Percentiles rank a stretch among this genome's conserved stretches.
phyloP scores from a whole-genome alignment of 2,113 vertebrate species.

The Uria aalge region DNA sequence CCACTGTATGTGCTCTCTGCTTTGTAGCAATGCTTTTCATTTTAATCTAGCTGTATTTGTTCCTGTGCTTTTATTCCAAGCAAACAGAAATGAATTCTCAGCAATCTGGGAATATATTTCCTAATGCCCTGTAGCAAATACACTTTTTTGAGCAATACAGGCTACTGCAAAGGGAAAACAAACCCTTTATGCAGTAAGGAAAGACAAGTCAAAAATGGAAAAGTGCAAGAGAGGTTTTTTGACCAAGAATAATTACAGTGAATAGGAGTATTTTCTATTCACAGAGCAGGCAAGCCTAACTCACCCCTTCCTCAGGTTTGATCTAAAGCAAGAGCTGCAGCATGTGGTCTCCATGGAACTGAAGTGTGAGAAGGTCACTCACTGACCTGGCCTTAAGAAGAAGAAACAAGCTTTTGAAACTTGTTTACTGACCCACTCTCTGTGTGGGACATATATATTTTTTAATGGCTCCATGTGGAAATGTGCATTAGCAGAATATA shows the following conservation, averaged over 20 bases:
- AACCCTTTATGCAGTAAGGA: neutral
- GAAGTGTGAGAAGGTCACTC: neutral
- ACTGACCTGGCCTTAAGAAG: neutral
- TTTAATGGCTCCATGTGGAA: slow-evolving; percentile 17
- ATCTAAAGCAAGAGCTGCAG: neutral
- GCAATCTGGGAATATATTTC: slow-evolving; percentile 47
- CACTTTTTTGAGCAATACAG: neutral
- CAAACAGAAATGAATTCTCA: slow-evolving; percentile 46
- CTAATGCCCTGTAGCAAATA: slow-evolving; percentile 43
- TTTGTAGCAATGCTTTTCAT: slow-evolving; percentile 36
- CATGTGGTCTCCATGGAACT: neutral
- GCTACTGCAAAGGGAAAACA: neutral
- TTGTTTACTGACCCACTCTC: slow-evolving; percentile 26
- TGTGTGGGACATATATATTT: neutral
- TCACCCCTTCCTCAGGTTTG: neutral
- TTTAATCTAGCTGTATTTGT: slow-evolving; percentile 46
- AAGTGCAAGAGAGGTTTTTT: neutral
- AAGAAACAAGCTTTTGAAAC: slow-evolving; percentile 42
- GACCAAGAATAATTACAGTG: neutral
- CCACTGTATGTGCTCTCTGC: neutral
- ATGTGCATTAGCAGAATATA: neutral
- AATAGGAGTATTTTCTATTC: neutral
- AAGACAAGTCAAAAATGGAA: neutral
- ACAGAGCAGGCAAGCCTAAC: neutral
- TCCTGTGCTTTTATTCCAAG: slow-evolving; percentile 36